phyloP scores from a whole-genome alignment of 2,113 vertebrate genomes.

The Cisticola juncidis region DNA sequence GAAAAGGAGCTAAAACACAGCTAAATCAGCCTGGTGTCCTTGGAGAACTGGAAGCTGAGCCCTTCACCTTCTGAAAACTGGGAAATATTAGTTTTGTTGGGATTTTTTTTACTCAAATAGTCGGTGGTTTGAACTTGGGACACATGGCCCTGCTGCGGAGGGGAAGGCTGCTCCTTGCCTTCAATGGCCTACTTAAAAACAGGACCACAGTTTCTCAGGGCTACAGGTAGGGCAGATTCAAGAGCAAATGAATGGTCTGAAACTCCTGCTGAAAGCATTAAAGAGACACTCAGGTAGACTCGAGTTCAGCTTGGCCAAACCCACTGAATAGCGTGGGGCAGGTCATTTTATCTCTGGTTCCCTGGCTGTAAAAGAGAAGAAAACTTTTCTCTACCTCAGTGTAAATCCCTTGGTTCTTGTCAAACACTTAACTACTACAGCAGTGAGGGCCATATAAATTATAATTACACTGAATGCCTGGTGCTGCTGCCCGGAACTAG shows the following conservation, averaged over 20 bases:
- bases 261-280: not conserved
- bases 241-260: not conserved
- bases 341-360: not conserved
- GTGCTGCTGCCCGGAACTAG: slow-evolving; percentile 54
- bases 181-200: not conserved
- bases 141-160: not conserved
- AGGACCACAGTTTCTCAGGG: not conserved
- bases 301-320: not conserved
- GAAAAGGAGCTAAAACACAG: not conserved
- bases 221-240: not conserved
- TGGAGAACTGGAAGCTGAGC: not conserved
- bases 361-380: slow-evolving; percentile 16
- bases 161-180: not conserved
- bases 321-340: not conserved
- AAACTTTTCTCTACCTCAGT: slow-evolving; percentile 52
- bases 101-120: not conserved
- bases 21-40: not conserved
- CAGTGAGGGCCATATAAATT: slow-evolving; percentile 50
- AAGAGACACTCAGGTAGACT: not conserved
- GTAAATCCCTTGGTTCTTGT: slow-evolving; percentile 55
- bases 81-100: not conserved
- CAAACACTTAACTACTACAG: slow-evolving; percentile 28
- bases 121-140: not conserved
- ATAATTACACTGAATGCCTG: slow-evolving; percentile 44
- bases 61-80: not conserved